These are phyloP conservation scores for Morone saxatilis DNA, from an alignment of 2,113 vertebrate species.

Conservation along the genomic window DNA sequence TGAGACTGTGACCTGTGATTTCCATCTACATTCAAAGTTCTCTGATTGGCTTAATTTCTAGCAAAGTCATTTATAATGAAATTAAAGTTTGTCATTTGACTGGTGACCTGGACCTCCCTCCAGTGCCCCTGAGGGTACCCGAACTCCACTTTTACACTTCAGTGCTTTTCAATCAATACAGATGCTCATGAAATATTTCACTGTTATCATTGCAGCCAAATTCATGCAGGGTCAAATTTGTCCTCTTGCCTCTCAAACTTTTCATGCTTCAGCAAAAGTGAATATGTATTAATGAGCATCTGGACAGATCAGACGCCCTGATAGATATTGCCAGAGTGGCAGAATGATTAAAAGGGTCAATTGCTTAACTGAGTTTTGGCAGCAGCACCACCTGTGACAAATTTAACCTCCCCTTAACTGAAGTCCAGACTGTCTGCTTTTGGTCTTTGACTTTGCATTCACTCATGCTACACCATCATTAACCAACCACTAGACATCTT, in stretches of 20 bases:
- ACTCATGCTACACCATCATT: not conserved
- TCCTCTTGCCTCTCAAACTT: not conserved
- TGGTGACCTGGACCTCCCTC: not conserved
- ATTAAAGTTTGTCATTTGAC: not conserved
- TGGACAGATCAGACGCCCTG: not conserved
- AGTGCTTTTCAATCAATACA: not conserved
- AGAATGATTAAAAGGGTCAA: not conserved
- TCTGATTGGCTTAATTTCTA: not conserved
- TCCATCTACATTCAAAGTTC: not conserved
- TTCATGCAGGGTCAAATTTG: not conserved
- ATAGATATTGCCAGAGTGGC: not conserved
- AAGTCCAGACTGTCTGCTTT: no score
- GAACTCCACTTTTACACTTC: not conserved
- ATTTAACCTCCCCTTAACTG: not conserved
- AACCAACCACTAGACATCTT: not conserved
- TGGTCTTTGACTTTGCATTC: no score
- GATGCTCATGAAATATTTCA: not conserved
- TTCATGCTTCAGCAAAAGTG: conserved; percentile 1
- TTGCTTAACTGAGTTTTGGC: not conserved
- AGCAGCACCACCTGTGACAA: not conserved
- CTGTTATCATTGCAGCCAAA: not conserved
- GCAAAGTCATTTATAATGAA: not conserved
- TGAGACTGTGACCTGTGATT: not conserved
- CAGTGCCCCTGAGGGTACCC: not conserved
- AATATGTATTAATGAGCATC: conserved; percentile 25